Conservation (phyloP, 2,888 invertebrate genomes). For the Gibbula magus region DNA sequence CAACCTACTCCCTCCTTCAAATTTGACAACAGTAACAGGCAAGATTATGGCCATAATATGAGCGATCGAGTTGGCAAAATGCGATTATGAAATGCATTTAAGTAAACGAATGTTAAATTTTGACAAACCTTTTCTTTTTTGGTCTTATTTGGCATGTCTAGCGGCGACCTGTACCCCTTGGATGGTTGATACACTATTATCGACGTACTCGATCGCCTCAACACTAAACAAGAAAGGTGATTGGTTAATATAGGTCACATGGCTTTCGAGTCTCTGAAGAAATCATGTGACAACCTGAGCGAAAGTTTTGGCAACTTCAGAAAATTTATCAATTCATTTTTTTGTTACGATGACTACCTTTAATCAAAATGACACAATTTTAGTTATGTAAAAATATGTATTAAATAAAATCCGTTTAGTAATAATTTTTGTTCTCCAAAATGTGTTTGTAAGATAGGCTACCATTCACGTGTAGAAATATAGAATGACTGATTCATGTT, state of each 20-base stretch:
- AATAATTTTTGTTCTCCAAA: too few species aligned
- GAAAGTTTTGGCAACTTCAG: conserved; percentile 1
- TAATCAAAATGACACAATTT: too few species aligned
- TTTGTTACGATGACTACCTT: too few species aligned
- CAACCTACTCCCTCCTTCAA: conserved; percentile 33
- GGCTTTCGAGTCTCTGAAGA: conserved; percentile 40
- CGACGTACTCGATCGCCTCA: conserved; percentile 56
- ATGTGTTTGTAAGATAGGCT: too few species aligned
- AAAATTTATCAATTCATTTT: too few species aligned
- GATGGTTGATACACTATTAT: conserved; percentile 46
- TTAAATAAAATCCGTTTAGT: too few species aligned
- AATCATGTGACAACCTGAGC: conserved; percentile 28
- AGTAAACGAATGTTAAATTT: not conserved
- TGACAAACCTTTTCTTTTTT: conserved; percentile 69
- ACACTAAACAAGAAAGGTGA: conserved; percentile 65
- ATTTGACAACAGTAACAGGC: conserved; percentile 16
- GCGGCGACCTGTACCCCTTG: conserved; percentile 38
- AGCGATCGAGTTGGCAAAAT: not conserved
- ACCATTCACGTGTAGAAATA: too few species aligned
- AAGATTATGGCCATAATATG: not conserved
- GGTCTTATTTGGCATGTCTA: conserved; percentile 70
- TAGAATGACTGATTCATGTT: too few species aligned
- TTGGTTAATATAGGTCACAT: conserved; percentile 64
- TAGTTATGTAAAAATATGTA: too few species aligned
- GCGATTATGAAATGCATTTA: not conserved